These are phyloP conservation scores for Zaprionus camerounensis DNA, from an alignment of 1,140 invertebrate species.

Conservation along the genomic window DNA sequence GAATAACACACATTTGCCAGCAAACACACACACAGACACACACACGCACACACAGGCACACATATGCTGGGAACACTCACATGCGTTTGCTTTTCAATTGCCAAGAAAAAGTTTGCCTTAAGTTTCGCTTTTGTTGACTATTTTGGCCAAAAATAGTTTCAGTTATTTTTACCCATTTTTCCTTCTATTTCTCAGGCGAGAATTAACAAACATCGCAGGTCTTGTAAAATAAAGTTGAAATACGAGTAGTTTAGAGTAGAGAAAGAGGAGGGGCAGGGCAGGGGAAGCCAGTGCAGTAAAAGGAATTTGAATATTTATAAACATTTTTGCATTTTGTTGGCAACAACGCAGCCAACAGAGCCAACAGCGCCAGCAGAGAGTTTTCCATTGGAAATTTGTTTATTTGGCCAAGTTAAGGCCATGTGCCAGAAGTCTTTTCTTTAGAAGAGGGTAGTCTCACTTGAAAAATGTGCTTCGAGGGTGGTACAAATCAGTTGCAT, in stretches of 20 bases:
- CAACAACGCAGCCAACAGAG: slow-evolving; percentile 7
- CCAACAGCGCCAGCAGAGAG: slow-evolving; percentile 31
- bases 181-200: slow-evolving; percentile 32
- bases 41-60: not conserved
- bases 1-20: slow-evolving; percentile 40
- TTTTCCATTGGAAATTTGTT: slow-evolving; percentile 80
- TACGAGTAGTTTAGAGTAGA: slow-evolving; percentile 39
- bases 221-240: slow-evolving; percentile 65
- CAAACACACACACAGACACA: slow-evolving; percentile 13
- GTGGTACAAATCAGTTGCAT: slow-evolving; percentile 5
- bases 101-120: slow-evolving; percentile 72
- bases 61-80: slow-evolving; percentile 24
- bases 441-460: not conserved
- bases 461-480: not conserved
- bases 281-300: slow-evolving; percentile 30
- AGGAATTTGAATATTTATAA: slow-evolving; percentile 81
- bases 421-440: slow-evolving; percentile 60
- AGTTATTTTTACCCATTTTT: slow-evolving; percentile 6
- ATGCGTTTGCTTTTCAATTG: slow-evolving; percentile 71
- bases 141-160: slow-evolving; percentile 54
- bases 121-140: slow-evolving; percentile 62
- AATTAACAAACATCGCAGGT: slow-evolving; percentile 75
- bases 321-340: slow-evolving; percentile 72
- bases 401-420: slow-evolving; percentile 64
- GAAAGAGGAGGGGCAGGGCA: not conserved